These are phyloP conservation scores for Lethenteron reissneri DNA, from an alignment of 2,113 vertebrate genomes.

Conservation along the genomic window DNA sequence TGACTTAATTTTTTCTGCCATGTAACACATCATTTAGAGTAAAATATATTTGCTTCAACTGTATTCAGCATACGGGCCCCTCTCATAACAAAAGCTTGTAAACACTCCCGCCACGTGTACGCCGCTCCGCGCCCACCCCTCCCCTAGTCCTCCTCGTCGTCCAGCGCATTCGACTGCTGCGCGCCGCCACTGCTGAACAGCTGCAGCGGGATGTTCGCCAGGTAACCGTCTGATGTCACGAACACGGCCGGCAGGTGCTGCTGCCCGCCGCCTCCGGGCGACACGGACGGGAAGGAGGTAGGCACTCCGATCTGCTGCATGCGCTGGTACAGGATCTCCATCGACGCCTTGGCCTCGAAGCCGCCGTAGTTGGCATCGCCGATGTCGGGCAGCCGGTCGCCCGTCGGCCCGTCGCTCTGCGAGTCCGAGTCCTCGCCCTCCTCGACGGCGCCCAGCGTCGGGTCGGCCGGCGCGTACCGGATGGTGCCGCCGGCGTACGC, in stretches of 20 bases:
- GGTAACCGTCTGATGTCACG: constrained; percentile 86
- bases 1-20: no score
- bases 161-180: constrained; percentile 27
- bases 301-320: constrained; percentile 97
- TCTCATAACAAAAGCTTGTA: no score
- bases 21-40: no score
- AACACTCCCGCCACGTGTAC: no score
- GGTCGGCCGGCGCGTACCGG: constrained; percentile 80
- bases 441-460: background rate
- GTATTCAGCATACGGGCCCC: no score
- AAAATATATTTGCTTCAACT: no score
- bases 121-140: background rate
- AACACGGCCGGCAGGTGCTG: constrained; percentile 89
- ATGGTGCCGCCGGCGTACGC: constrained; percentile 98
- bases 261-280: constrained; percentile 49
- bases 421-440: background rate
- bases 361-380: no score
- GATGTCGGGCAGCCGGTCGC: no score
- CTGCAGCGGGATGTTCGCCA: constrained; percentile 88
- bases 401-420: no score
- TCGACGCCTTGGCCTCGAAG: constrained; percentile 84
- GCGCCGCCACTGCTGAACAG: constrained; percentile 98
- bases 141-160: background rate
- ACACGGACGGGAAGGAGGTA: constrained; percentile 46
- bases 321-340: constrained; percentile 99